Evolutionary conservation across 2,797 vertebrate genomes (phyloP), one percentile per base, ranked within the genome.

Genomic region (Poecile montanus): DNA sequence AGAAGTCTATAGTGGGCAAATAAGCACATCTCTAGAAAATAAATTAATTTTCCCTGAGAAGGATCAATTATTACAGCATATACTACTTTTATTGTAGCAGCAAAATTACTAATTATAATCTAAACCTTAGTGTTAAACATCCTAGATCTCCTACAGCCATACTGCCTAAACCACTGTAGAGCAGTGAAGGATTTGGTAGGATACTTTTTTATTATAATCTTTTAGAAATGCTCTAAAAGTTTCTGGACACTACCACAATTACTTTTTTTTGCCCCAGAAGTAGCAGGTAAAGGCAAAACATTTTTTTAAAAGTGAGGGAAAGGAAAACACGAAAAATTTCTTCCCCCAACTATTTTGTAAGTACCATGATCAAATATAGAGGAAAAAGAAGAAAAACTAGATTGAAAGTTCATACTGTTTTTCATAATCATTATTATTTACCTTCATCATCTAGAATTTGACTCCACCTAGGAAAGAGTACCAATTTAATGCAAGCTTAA

Each of bases 401-500:
- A 58, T 71, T 82, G 78, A 8, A 93, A 92, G 85, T 45, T 45
- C n/a, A 81, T 56, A 26, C 34, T 72, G 16, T 54, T 91, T 70
- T 11, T 94, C n/a, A 30, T 42, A 81, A 75, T 32, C 22, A 57
- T 71, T 47, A 88, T 84, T 94, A 91, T 94, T 94, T 94, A 93
- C 32, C 76, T 88, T 68, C 19, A 86, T n/a, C 66, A 84, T 51
- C 40, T 84, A 70, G 63, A 93, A 66, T 76, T 88, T 88, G 47
- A 47, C 76, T 77, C 21, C 65, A 56, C 27, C 30, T 42, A 94
- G 62, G 60, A 66, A 93, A 91, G n/a, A 86, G 51, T 68, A 94
- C 90, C 66, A 96, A 90, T 73, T 84, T 95, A 91, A 94, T 93
- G 82, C 56, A 94, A 94, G 80, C 85, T 91, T 94, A 96, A 96